phyloP scores from a whole-genome alignment of 2,797 vertebrate species.

The Galago senegalensis region DNA sequence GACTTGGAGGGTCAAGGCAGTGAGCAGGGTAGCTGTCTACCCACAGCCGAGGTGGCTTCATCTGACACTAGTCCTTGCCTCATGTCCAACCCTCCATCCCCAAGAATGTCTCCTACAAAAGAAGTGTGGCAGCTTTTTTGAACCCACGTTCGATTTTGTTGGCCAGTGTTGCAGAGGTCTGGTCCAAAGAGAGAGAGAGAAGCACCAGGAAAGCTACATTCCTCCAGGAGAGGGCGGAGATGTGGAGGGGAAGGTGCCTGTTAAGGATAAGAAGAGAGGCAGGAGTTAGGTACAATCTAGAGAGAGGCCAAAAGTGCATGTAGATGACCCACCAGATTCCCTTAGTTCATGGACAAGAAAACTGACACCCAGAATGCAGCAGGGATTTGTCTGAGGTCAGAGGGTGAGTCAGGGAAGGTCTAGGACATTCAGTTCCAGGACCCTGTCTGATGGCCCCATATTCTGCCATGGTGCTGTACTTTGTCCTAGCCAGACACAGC shows the following conservation, averaged over 20 bases:
- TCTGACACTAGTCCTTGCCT: background rate
- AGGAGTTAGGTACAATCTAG: background rate
- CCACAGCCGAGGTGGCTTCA: background rate
- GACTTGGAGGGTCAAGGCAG: background rate
- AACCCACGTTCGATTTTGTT: slow-evolving; percentile 24
- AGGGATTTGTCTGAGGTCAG: background rate
- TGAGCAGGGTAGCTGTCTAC: background rate
- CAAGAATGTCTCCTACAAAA: background rate
- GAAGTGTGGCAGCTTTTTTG: background rate
- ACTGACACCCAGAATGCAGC: background rate
- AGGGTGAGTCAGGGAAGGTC: background rate
- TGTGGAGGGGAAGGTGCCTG: background rate
- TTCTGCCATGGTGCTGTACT: background rate
- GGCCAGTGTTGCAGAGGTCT: background rate
- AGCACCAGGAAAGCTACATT: slow-evolving; percentile 48
- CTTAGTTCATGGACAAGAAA: background rate
- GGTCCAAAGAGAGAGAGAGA: slow-evolving; percentile 57
- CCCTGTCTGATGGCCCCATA: background rate
- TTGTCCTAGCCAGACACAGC: background rate
- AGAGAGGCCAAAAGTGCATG: background rate
- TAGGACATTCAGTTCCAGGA: background rate
- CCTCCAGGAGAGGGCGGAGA: background rate
- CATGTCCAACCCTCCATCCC: background rate
- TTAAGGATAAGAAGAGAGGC: background rate
- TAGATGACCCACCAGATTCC: background rate